Percentiles rank a stretch among this genome's conserved stretches.
These are phyloP conservation scores for Oryzias dopingdopingensis DNA, from an alignment of 2,797 vertebrate species.

Conservation along the genomic window DNA sequence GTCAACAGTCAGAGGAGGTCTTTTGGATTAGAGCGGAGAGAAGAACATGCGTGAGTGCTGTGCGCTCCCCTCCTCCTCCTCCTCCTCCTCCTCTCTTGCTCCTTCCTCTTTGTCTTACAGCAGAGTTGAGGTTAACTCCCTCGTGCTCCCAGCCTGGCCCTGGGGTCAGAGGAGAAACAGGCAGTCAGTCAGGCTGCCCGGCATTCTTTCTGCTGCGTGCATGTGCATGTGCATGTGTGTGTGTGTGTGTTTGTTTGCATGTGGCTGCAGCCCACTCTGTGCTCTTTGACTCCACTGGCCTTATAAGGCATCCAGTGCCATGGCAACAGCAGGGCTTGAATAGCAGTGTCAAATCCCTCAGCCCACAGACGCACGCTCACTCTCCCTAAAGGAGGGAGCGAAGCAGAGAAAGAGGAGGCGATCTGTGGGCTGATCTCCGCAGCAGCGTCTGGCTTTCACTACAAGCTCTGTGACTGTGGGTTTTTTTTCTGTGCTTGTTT, in stretches of 20 bases:
- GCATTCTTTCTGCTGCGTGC: slow-evolving; percentile 67
- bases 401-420: slow-evolving; percentile 55
- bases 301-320: slow-evolving; percentile 87
- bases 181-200: slow-evolving; percentile 62
- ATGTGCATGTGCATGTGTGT: slow-evolving; percentile 33
- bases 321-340: slow-evolving; percentile 88
- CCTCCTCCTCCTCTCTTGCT: slow-evolving; percentile 23
- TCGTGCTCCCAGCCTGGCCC: slow-evolving; percentile 54
- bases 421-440: slow-evolving; percentile 66
- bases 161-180: slow-evolving; percentile 72
- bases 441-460: slow-evolving; percentile 60
- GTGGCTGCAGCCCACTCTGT: slow-evolving; percentile 75
- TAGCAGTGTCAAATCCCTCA: slow-evolving; percentile 89
- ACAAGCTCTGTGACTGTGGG: slow-evolving; percentile 46
- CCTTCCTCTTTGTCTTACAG: slow-evolving; percentile 54
- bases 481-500: slow-evolving; percentile 65
- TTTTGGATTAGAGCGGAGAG: slow-evolving; percentile 61
- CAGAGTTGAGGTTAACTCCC: slow-evolving; percentile 70
- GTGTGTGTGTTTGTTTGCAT: slow-evolving; percentile 46
- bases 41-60: slow-evolving; percentile 58
- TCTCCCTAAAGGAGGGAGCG: slow-evolving; percentile 70
- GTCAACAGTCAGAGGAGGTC: slow-evolving; percentile 71
- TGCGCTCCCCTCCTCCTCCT: slow-evolving; percentile 32
- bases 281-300: slow-evolving; percentile 88
- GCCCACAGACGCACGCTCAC: slow-evolving; percentile 80